Percentiles rank a stretch among this genome's conserved stretches.
Evolutionary conservation across 2,113 vertebrate species (phyloP).

Genomic region (Plectropomus leopardus): DNA sequence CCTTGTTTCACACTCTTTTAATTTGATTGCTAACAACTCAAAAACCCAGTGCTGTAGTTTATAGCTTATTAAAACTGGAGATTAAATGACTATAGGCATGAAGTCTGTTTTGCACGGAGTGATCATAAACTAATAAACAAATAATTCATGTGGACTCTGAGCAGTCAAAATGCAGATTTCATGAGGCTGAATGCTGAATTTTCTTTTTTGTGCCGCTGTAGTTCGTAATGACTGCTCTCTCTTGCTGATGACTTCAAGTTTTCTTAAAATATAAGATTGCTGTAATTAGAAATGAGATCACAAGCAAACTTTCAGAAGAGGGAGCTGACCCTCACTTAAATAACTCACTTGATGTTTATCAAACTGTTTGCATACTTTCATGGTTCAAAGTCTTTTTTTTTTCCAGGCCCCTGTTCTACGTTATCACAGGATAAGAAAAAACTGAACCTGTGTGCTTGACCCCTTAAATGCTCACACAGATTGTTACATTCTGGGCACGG

Average conservation of each 20-base stretch:
- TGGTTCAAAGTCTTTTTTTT: conserved; percentile 11
- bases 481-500: neutral
- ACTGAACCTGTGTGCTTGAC: neutral
- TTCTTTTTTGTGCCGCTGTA: neutral
- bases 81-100: neutral
- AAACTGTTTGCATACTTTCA: conserved; percentile 18
- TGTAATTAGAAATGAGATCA: conserved; percentile 34
- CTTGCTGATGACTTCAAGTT: neutral
- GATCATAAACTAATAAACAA: neutral
- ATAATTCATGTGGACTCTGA: neutral
- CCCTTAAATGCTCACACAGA: neutral
- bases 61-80: conserved; percentile 12
- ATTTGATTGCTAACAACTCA: neutral
- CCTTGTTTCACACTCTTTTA: conserved; percentile 6
- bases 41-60: neutral
- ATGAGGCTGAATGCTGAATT: neutral
- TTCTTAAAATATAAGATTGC: neutral
- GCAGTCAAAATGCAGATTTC: neutral
- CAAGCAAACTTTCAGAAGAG: conserved; percentile 3
- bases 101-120: neutral
- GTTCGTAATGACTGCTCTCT: neutral
- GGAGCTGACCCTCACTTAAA: neutral
- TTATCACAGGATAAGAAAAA: conserved; percentile 3
- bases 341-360: conserved; percentile 17
- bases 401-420: neutral